These are phyloP conservation scores for Halichoerus grypus DNA, from an alignment of 2,113 vertebrate species.

Conservation along the genomic window DNA sequence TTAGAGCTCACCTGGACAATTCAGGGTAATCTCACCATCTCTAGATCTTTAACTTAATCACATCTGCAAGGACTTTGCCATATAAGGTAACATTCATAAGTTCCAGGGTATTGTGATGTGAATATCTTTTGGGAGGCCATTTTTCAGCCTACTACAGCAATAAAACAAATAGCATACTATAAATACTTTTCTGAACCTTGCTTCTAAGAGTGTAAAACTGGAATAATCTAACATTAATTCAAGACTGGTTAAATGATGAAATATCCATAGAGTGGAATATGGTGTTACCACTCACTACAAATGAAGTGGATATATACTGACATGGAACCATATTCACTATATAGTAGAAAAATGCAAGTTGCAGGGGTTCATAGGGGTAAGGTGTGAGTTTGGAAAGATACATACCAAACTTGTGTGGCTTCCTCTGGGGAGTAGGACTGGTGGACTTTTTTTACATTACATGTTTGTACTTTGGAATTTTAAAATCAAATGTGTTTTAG, in stretches of 20 bases:
- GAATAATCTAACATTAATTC: not conserved
- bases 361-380: not conserved
- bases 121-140: not conserved
- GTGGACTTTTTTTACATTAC: not conserved
- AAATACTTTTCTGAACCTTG: not conserved
- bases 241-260: not conserved
- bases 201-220: not conserved
- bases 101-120: not conserved
- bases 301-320: not conserved
- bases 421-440: not conserved
- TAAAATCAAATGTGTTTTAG: not conserved
- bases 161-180: not conserved
- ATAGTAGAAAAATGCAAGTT: not conserved
- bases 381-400: not conserved
- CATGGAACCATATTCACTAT: not conserved
- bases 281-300: not conserved
- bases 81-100: not conserved
- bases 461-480: constrained; percentile 9
- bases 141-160: not conserved
- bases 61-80: not conserved
- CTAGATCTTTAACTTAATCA: not conserved
- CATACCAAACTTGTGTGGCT: not conserved
- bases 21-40: not conserved
- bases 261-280: not conserved
- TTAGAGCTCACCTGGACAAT: not conserved